Evolutionary conservation across 2,888 invertebrate genomes (phyloP).

Genomic region (Norana najaformis): DNA sequence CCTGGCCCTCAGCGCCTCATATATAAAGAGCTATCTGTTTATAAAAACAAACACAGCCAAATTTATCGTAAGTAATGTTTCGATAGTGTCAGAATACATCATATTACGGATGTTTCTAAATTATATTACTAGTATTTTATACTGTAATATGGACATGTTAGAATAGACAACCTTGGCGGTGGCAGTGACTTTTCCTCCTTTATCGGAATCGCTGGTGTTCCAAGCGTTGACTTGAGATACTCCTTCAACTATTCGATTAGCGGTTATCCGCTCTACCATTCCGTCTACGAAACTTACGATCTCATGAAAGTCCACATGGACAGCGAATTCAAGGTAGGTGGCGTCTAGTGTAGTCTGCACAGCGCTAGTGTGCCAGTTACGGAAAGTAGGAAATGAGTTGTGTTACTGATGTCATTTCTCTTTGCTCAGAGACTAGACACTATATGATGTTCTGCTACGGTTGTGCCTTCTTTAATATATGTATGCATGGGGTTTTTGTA

Average conservation of each 20-base stretch:
- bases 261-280: slow-evolving; percentile 62
- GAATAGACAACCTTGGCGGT: slow-evolving; percentile 56
- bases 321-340: slow-evolving; percentile 48
- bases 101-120: background rate
- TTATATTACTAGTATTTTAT: background rate
- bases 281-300: slow-evolving; percentile 61
- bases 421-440: too few species aligned
- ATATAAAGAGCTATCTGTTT: too few species aligned
- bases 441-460: too few species aligned
- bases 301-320: slow-evolving; percentile 58
- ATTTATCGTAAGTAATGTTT: background rate
- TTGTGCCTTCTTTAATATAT: too few species aligned
- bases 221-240: slow-evolving; percentile 63
- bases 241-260: slow-evolving; percentile 47
- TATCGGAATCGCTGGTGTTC: slow-evolving; percentile 62
- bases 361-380: too few species aligned
- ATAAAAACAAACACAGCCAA: too few species aligned
- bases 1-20: too few species aligned
- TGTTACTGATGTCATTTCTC: too few species aligned
- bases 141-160: slow-evolving; percentile 31
- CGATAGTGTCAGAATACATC: background rate
- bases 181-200: slow-evolving; percentile 65
- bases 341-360: background rate
- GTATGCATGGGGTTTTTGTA: too few species aligned
- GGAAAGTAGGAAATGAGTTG: too few species aligned